Percentiles rank a stretch among this genome's conserved stretches.
phyloP scores from a whole-genome alignment of 2,113 vertebrate genomes.

The Vombatus ursinus region DNA sequence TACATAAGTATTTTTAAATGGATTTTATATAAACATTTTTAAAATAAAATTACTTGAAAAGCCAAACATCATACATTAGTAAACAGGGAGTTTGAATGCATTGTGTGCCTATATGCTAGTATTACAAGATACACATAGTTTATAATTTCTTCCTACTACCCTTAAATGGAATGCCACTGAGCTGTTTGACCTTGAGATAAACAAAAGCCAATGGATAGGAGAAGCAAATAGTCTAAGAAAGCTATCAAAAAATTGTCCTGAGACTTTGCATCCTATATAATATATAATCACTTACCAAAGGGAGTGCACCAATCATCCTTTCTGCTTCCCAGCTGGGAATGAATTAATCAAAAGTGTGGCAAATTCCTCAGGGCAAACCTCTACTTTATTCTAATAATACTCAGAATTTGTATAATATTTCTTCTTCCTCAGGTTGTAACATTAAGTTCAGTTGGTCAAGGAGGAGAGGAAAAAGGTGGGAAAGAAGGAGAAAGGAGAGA shows the following conservation, averaged over 20 bases:
- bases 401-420: not conserved
- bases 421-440: not conserved
- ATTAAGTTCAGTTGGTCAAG: not conserved
- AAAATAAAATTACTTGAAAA: not conserved
- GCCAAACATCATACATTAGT: not conserved
- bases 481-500: not conserved
- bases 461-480: not conserved
- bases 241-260: not conserved
- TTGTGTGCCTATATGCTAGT: not conserved
- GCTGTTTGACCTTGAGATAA: not conserved
- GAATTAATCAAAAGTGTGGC: not conserved
- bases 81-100: slow-evolving; percentile 2
- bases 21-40: not conserved
- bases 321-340: not conserved
- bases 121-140: not conserved
- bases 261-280: not conserved
- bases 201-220: not conserved
- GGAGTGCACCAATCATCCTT: not conserved
- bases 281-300: not conserved
- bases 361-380: not conserved
- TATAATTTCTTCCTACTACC: not conserved
- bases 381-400: not conserved
- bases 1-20: not conserved
- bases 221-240: not conserved
- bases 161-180: not conserved